phyloP scores from a whole-genome alignment of 1,140 invertebrate species.

The Melitaea cinxia region DNA sequence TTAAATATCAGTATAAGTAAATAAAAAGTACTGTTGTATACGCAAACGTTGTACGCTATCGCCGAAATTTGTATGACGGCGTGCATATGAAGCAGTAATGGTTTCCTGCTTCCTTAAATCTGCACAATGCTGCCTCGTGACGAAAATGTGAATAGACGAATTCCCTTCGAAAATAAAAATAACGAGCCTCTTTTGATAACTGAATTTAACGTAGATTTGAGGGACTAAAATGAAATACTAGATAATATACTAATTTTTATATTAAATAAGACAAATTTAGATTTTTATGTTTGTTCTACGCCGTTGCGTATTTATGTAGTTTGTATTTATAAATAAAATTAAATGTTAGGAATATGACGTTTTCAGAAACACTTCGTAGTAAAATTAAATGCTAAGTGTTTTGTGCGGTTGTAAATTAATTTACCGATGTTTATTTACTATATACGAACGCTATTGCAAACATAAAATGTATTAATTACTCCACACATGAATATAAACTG shows the following conservation, averaged over 20 bases:
- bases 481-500: too few relatives aligned
- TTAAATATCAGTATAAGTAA: background rate
- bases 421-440: too few relatives aligned
- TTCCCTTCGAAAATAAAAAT: slow-evolving; percentile 45
- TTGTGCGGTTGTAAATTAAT: too few relatives aligned
- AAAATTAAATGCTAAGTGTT: too few relatives aligned
- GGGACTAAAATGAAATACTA: slow-evolving; percentile 20
- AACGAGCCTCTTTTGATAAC: slow-evolving; percentile 41
- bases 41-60: slow-evolving; percentile 29
- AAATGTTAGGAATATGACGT: too few relatives aligned
- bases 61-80: slow-evolving; percentile 59
- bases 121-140: slow-evolving; percentile 60
- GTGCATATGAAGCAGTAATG: slow-evolving; percentile 69
- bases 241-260: background rate
- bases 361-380: too few relatives aligned
- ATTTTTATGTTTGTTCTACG: too few relatives aligned
- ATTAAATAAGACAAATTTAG: background rate
- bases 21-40: slow-evolving; percentile 2
- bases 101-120: slow-evolving; percentile 71
- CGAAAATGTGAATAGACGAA: slow-evolving; percentile 62
- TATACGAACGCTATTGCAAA: too few relatives aligned
- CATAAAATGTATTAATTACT: too few relatives aligned
- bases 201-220: slow-evolving; percentile 25
- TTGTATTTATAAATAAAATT: too few relatives aligned
- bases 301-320: too few relatives aligned